Percentiles rank a stretch among this genome's conserved stretches.
These are phyloP conservation scores for Globodera rostochiensis DNA, from an alignment of 1,140 invertebrate genomes.

Conservation along the genomic window DNA sequence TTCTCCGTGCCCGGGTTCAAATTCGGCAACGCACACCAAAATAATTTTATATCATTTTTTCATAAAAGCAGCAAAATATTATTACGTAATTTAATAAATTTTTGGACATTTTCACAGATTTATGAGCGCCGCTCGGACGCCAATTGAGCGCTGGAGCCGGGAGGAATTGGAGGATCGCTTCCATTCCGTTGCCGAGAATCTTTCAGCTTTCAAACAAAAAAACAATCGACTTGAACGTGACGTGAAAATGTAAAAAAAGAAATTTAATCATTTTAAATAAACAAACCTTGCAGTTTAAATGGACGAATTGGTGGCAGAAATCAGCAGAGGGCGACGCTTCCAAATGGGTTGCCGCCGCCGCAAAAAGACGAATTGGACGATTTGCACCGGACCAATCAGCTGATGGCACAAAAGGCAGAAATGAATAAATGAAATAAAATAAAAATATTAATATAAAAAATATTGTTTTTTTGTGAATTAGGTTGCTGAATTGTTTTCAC, in stretches of 20 bases:
- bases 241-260: slow-evolving; percentile 25
- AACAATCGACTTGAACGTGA: slow-evolving; percentile 41
- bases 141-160: slow-evolving; percentile 41
- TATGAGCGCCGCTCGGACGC: neutral
- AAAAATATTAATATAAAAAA: no score
- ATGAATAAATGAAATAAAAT: neutral
- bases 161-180: slow-evolving; percentile 39
- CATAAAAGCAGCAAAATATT: no score
- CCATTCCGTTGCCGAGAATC: slow-evolving; percentile 32
- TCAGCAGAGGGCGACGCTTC: neutral
- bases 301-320: slow-evolving; percentile 6
- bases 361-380: slow-evolving; percentile 22
- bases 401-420: slow-evolving; percentile 25
- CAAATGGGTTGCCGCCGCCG: neutral
- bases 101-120: no score
- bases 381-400: slow-evolving; percentile 21
- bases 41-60: no score
- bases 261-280: neutral
- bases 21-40: no score
- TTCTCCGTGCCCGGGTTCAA: no score
- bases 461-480: no score
- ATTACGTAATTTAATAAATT: no score
- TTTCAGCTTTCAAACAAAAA: slow-evolving; percentile 28
- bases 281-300: slow-evolving; percentile 13
- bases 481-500: no score